A percentile compares a stretch with the other conserved stretches of the same genome.
phyloP scores from a whole-genome alignment of 2,888 invertebrate genomes.

The Tolmerus cingulatus region DNA sequence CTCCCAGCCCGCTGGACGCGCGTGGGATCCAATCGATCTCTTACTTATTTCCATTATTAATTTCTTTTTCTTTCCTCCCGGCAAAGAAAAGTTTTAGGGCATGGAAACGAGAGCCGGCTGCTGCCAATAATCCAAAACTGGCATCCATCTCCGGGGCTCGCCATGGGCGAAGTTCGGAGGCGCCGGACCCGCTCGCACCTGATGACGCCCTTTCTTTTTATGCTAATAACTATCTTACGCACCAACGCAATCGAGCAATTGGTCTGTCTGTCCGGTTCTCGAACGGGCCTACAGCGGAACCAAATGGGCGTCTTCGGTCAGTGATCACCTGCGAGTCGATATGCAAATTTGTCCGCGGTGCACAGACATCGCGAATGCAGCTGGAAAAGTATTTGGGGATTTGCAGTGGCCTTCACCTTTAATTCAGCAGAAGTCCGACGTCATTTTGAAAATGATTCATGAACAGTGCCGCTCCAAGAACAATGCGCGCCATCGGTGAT shows the following conservation, averaged over 20 bases:
- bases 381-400: neutral
- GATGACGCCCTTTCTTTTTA: neutral
- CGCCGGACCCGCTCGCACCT: neutral
- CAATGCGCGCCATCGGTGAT: neutral
- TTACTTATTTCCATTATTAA: constrained; percentile 6
- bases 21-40: constrained; percentile 29
- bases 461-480: neutral
- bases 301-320: neutral
- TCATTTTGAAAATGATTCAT: neutral
- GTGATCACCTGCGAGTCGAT: neutral
- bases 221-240: neutral
- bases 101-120: constrained; percentile 5
- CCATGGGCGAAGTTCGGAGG: neutral
- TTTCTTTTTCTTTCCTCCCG: neutral
- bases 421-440: neutral
- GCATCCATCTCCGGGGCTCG: neutral
- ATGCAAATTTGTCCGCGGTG: neutral
- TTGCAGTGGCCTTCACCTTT: constrained; percentile 18
- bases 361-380: neutral
- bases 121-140: neutral
- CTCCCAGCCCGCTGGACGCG: neutral
- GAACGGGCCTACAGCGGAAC: neutral
- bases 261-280: neutral
- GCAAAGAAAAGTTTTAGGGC: constrained; percentile 27
- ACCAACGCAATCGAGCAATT: neutral